These are phyloP conservation scores for Leptodactylus fuscus DNA, from an alignment of 2,113 vertebrate species.

Conservation along the genomic window DNA sequence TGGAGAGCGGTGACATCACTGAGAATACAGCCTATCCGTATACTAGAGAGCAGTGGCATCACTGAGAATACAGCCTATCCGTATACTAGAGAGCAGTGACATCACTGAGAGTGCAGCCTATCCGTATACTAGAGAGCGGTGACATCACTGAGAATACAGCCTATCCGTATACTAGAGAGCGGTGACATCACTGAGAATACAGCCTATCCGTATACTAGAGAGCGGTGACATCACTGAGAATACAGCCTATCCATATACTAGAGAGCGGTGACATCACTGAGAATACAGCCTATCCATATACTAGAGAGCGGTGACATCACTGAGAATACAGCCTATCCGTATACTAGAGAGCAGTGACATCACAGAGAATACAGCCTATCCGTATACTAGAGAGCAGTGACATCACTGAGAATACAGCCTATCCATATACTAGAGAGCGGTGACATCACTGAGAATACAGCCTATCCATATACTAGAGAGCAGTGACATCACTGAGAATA, in stretches of 20 bases:
- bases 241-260: conserved; percentile 5
- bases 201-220: not conserved
- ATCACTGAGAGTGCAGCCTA: no score
- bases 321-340: conserved; percentile 2
- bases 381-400: not conserved
- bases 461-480: not conserved
- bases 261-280: not conserved
- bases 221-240: not conserved
- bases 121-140: not conserved
- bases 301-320: not conserved
- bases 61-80: not conserved
- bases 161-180: not conserved
- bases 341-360: not conserved
- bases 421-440: not conserved
- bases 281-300: conserved; percentile 1
- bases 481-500: not conserved
- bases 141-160: not conserved
- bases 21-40: not conserved
- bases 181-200: not conserved
- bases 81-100: no score
- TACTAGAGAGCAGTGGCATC: not conserved
- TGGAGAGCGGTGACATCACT: not conserved
- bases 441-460: not conserved
- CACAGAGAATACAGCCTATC: not conserved
- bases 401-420: not conserved